Percentiles rank a stretch among this genome's conserved stretches.
Conservation (phyloP, 2,797 vertebrate species). For the Mormyrops boulengeri region DNA sequence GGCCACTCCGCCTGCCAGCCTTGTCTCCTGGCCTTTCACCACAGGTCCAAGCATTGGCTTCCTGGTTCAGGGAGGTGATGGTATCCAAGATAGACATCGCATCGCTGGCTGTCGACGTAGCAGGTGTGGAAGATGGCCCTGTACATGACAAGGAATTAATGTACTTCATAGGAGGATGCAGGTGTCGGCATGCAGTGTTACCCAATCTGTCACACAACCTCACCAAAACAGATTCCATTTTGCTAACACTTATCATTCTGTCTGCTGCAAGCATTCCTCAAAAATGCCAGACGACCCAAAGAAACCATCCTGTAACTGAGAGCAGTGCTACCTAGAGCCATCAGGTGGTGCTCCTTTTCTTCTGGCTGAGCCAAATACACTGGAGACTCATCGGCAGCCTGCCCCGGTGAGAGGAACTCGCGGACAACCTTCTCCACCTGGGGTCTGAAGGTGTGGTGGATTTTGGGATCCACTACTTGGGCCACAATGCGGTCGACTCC, state of each 20-base stretch:
- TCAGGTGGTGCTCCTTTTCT: conserved; percentile 61
- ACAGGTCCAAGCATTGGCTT: conserved; percentile 70
- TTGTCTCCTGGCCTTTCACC: conserved; percentile 50
- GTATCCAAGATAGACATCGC: conserved; percentile 90
- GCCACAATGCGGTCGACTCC: conserved; percentile 97
- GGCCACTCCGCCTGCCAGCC: conserved; percentile 47
- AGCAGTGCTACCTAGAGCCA: conserved; percentile 63
- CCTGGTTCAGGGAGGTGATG: conserved; percentile 82
- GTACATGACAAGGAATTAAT: neutral
- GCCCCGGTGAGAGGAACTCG: conserved; percentile 84
- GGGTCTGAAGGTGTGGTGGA: conserved; percentile 94
- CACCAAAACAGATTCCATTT: neutral
- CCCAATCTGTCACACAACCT: neutral
- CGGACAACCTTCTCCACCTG: conserved; percentile 93
- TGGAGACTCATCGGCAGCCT: conserved; percentile 65
- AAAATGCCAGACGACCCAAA: neutral
- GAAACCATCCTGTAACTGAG: neutral
- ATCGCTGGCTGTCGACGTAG: conserved; percentile 59
- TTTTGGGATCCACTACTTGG: conserved; percentile 96
- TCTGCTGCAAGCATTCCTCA: neutral
- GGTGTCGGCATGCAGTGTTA: neutral
- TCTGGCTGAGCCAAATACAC: conserved; percentile 49
- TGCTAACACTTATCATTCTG: neutral
- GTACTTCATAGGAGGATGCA: neutral
- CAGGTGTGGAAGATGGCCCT: conserved; percentile 61